Evolutionary conservation across 2,797 vertebrate species (phyloP).

Genomic region (Limnodromus scolopaceus): DNA sequence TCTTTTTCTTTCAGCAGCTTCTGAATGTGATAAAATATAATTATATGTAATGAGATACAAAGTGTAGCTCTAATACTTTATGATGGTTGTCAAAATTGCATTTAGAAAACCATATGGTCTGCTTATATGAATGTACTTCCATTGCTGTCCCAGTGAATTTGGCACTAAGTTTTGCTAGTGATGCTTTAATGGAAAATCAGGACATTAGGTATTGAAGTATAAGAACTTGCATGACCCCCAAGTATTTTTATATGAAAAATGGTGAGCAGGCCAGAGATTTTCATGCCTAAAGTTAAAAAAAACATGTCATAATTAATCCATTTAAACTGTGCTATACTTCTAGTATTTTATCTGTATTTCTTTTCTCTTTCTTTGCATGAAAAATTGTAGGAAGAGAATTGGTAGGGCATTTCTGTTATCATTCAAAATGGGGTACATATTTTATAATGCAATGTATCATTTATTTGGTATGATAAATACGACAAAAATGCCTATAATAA

Average conservation of each 20-base stretch:
- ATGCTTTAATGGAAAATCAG: neutral
- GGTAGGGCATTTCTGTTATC: neutral
- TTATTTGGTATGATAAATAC: neutral
- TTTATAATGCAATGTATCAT: neutral
- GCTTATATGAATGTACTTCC: neutral
- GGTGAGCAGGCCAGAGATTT: neutral
- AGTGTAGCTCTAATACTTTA: neutral
- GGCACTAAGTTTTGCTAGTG: neutral
- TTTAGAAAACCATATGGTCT: neutral
- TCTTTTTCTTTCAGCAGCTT: neutral
- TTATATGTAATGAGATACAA: neutral
- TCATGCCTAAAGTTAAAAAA: neutral
- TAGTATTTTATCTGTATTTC: constrained; percentile 1
- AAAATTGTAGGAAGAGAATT: neutral
- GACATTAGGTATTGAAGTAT: neutral
- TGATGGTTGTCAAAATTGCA: neutral
- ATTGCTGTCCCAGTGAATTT: neutral
- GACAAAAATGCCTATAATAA: neutral
- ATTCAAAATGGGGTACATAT: constrained; percentile 2
- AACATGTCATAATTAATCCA: neutral
- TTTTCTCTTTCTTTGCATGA: neutral
- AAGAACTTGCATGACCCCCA: neutral
- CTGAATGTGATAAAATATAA: neutral
- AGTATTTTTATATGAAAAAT: neutral
- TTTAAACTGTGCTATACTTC: constrained; percentile 2